A percentile compares a stretch with the other conserved stretches of the same genome.
Conservation (phyloP, 2,797 vertebrate species). For the Chelon auratus region DNA sequence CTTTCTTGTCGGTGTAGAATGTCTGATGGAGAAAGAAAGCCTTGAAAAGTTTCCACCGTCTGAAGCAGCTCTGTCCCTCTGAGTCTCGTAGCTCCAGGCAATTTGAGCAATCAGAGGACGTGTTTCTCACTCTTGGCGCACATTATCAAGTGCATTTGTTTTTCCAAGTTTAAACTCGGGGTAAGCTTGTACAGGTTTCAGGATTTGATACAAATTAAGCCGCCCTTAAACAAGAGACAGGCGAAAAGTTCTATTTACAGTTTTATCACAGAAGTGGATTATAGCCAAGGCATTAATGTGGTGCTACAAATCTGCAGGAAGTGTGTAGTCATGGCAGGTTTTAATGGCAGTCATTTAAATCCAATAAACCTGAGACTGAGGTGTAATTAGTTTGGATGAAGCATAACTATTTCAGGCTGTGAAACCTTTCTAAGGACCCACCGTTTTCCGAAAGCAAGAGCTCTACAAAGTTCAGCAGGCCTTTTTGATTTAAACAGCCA, state of each 20-base stretch:
- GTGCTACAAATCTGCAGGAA: slow-evolving; percentile 19
- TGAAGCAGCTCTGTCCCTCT: slow-evolving; percentile 30
- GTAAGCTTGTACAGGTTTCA: not conserved
- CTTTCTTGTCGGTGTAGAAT: slow-evolving; percentile 5
- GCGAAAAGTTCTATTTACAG: slow-evolving; percentile 21
- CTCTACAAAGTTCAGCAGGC: slow-evolving; percentile 9
- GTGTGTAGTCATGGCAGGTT: slow-evolving; percentile 31
- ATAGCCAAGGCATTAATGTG: slow-evolving; percentile 8
- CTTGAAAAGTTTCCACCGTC: slow-evolving; percentile 22
- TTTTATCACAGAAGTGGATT: slow-evolving; percentile 30
- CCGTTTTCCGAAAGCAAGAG: not conserved
- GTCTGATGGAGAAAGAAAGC: slow-evolving; percentile 24
- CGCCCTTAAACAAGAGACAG: slow-evolving; percentile 10
- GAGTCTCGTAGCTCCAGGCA: slow-evolving; percentile 31
- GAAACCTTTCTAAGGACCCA: not conserved
- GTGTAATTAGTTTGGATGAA: slow-evolving; percentile 35
- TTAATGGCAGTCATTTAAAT: slow-evolving; percentile 56
- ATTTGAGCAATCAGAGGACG: slow-evolving; percentile 25
- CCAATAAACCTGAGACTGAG: slow-evolving; percentile 33
- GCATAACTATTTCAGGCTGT: slow-evolving; percentile 6
- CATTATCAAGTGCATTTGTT: slow-evolving; percentile 23
- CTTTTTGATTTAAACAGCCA: not conserved
- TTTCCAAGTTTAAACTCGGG: slow-evolving; percentile 12
- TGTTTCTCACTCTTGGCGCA: not conserved
- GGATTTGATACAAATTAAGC: slow-evolving; percentile 1